These are phyloP conservation scores for Gortyna flavago DNA, from an alignment of 2,888 invertebrate genomes.

Conservation along the genomic window DNA sequence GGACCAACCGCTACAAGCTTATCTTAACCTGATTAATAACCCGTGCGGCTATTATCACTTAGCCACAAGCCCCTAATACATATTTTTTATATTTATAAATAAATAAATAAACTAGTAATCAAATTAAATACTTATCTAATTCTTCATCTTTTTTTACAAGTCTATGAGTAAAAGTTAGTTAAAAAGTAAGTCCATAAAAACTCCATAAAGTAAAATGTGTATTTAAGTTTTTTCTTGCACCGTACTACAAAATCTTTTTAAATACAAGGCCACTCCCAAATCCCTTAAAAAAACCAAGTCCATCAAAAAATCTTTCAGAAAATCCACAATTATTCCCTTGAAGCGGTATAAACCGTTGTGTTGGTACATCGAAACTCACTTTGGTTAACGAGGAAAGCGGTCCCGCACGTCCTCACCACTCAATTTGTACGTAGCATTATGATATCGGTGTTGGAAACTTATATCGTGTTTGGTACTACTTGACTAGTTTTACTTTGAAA, in stretches of 20 bases:
- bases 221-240: background rate
- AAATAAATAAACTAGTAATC: too few species aligned
- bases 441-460: slow-evolving; percentile 60
- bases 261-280: slow-evolving; percentile 29
- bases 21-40: too few species aligned
- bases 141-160: too few species aligned
- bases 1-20: too few species aligned
- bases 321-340: slow-evolving; percentile 62
- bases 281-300: slow-evolving; percentile 51
- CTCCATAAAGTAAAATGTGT: background rate
- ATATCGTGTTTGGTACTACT: slow-evolving; percentile 37
- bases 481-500: slow-evolving; percentile 58
- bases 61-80: too few species aligned
- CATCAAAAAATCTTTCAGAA: slow-evolving; percentile 54
- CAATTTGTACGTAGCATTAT: slow-evolving; percentile 71
- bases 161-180: too few species aligned
- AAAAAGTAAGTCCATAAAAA: background rate
- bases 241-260: slow-evolving; percentile 8
- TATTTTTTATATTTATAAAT: too few species aligned
- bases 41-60: too few species aligned
- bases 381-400: slow-evolving; percentile 72
- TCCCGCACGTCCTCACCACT: slow-evolving; percentile 62
- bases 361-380: slow-evolving; percentile 74
- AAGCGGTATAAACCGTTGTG: slow-evolving; percentile 53
- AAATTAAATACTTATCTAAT: too few species aligned